Base-by-base conservation (phyloP, 2,113 vertebrate genomes). In the Perca schrenkii region DNA sequence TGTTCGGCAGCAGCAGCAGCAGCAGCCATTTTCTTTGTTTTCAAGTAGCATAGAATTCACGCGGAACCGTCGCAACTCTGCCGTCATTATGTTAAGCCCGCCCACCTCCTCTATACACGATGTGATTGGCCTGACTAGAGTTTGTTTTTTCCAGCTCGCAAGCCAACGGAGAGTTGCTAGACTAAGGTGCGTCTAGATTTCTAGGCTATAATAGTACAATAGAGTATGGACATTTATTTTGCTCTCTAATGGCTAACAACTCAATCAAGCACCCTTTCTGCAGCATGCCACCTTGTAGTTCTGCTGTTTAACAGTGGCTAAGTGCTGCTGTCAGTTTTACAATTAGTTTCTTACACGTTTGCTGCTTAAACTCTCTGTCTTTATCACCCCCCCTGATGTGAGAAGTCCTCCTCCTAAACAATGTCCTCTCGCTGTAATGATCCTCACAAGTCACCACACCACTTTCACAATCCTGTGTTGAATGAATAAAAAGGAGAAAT, bases 311-410 rank as follows among this genome's bases (percentile, higher is more conserved):
- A 82, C 80, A 86, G 64, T 22, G 40, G 82, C 75, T 87, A 89
- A 93, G 90, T 61, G 75, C 71, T 74, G 77, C 77, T 79, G 80
- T 82, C 79, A 82, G 85, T 91, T 90, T 76, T 47, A 79, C 72
- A 77, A 78, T 90, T 77, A 86, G 79, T 88, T 80, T 76, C 60
- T 78, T 82, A 63, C 81, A 49, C 71, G 63, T 72, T n/a, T 28
- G 2, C 66, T 74, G 74, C 53, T 36, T 70, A 72, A 77, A 64
- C 61, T 83, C 52, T 77, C 63, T 5, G 28, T 83, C 80, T 85
- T 53, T 80, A 80, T 85, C 82, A 73, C 79, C 79, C 77, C 73
- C 4, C 31, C 70, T 74, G 76, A 90, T 87, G 86, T 74, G 88
- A 70, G 69, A 92, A 81, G 74, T 79, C 80, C 72, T 63, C 56